Evolutionary conservation across 1,140 invertebrate species (phyloP), one percentile per base, ranked within the genome.

Genomic region (Sycobia sp.): DNA sequence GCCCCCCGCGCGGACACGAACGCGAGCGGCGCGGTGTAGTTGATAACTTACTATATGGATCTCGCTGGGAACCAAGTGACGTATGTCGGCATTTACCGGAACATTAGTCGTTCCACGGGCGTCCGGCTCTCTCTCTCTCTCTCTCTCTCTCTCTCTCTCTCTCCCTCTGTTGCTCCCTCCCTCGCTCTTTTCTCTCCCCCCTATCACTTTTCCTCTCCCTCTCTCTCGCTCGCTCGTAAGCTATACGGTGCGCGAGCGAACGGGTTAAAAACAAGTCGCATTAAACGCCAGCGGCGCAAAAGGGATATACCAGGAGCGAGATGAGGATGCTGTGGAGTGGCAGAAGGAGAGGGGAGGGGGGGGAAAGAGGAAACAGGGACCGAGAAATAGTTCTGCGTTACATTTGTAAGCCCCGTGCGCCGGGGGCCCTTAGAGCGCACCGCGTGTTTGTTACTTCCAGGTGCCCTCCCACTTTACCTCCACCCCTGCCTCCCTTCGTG

Each of bases 21-120:
- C 44, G 47, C n/a, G 20, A 14, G 8, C 36, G 14, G 9, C 46
- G 18, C 5, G 18, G n/a, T 47, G 10, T 18, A 62, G 58, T 67
- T 71, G 65, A 73, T 70, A 70, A 70, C 65, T 70, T 59, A 67
- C 63, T 70, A 55, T 55, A 47, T 22, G 61, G 57, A 41, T 67
- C 50, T 43, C 11, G 49, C 18, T 29, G 22, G 54, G 62, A 39
- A 32, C 20, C 43, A 27, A 49, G 62, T 67, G 65, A 67, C 56
- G 67, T 66, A 62, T 41, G 65, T 67, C 69, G 66, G 53, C 58
- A 43, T 69, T 71, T 69, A 67, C 67, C 32, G 54, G 58, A 36
- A 55, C 65, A 69, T 73, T 71, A 68, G 65, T 67, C 61, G 56
- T 16, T 44, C 22, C 49, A 44, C 64, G 54, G 16, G 46, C 2